Evolutionary conservation across 2,888 invertebrate species (phyloP), one percentile per base, ranked within the genome.

Genomic region (Encarsia formosa): DNA sequence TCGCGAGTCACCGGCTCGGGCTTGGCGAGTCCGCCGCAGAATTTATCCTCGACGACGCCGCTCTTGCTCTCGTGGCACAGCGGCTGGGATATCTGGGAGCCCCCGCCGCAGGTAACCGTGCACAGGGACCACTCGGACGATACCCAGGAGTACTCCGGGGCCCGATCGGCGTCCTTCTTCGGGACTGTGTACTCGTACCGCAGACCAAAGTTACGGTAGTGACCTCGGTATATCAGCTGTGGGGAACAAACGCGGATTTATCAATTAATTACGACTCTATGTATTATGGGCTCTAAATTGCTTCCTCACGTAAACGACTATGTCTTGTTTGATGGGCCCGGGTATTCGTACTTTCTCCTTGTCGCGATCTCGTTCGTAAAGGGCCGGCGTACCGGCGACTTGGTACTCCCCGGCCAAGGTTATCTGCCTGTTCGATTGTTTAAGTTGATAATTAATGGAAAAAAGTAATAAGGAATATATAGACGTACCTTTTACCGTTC

Each of bases 111-210:
- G 6, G 84, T 81, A 1, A 79, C 81, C 16, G 80, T 83, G 73
- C 93, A 93, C 15, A 86, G 79, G 2, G 87, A 85, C 91, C 92
- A 93, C 58, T 88, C 87, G 29, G 86, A 81, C 62, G 87, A 78
- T 32, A 85, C 79, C 89, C 93, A 93, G 42, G 78, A 75, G 75
- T 85, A 86, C 59, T 80, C 80, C 0, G 82, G 82, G 19, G 74
- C 73, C 41, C 81, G 76, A 29, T 74, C 76, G 9, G 77, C 77
- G 65, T 85, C 79, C 49, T 78, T 77, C 61, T 82, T 83, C 35
- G 82, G 82, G 59, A 88, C 82, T 0, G 88, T 91, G 77, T 91
- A 93, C 71, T 91, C 88, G 76, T 88, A 91, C 62, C 81, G 81
- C 29, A 93, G 82, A 42, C 91, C 91, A 0, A 88, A 87, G 71